Percentiles rank a stretch among this genome's conserved stretches.
These are phyloP conservation scores for Lamellibrachia satsuma DNA, from an alignment of 2,888 invertebrate species.

Conservation along the genomic window DNA sequence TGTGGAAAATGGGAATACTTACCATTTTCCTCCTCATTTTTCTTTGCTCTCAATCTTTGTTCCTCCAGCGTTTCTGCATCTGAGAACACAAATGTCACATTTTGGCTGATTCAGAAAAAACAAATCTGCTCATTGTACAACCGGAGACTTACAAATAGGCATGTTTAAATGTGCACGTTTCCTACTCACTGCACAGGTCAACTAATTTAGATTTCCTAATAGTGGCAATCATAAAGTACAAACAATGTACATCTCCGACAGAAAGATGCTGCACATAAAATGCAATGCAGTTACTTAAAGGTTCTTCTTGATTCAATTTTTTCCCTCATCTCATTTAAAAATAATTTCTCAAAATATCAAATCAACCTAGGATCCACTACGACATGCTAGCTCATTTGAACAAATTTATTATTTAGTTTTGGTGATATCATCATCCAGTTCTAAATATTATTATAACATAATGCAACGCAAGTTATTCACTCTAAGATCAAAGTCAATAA, in stretches of 20 bases:
- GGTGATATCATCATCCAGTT: no score
- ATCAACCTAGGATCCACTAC: no score
- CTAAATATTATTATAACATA: no score
- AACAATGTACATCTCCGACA: no score
- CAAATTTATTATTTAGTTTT: no score
- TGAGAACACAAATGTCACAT: not conserved
- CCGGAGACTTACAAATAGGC: not conserved
- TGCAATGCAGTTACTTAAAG: not conserved
- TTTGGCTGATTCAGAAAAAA: not conserved
- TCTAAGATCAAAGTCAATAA: no score
- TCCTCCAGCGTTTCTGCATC: not conserved
- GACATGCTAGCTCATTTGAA: no score
- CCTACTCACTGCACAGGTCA: not conserved
- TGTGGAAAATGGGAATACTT: not conserved
- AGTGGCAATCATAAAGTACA: not conserved
- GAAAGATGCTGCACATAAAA: not conserved
- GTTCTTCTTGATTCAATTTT: no score
- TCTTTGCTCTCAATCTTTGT: conserved; percentile 19
- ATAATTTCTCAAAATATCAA: no score
- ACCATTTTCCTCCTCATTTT: conserved; percentile 22
- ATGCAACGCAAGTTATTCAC: no score
- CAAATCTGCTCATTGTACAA: not conserved
- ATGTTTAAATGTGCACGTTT: not conserved
- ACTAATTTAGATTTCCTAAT: not conserved
- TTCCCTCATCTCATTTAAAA: no score